phyloP scores from a whole-genome alignment of 2,797 vertebrate species.

The Xenopus petersii region DNA sequence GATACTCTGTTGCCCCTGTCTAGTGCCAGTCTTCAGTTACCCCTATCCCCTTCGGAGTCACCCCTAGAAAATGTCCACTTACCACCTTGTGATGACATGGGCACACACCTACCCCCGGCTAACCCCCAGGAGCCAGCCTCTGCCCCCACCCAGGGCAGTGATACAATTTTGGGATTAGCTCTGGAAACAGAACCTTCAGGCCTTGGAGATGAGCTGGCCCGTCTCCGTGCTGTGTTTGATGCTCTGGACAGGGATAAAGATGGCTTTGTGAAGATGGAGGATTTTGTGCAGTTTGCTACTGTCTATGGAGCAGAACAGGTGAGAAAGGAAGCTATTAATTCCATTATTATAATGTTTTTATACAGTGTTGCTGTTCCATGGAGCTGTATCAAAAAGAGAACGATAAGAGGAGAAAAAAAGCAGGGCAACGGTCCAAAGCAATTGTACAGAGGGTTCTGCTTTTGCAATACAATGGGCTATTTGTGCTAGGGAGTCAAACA shows the following conservation, averaged over 20 bases:
- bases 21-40: background rate
- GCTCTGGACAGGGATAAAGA: constrained; percentile 90
- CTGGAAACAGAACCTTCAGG: constrained; percentile 25
- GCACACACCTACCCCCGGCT: background rate
- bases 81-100: background rate
- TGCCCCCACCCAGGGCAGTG: background rate
- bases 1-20: background rate
- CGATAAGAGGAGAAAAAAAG: too few relatives aligned
- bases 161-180: constrained; percentile 22
- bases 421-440: too few relatives aligned
- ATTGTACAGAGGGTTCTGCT: too few relatives aligned
- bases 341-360: too few relatives aligned
- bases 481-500: too few relatives aligned
- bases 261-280: constrained; percentile 91
- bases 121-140: background rate
- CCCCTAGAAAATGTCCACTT: constrained; percentile 9
- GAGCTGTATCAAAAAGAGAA: too few relatives aligned
- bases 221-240: constrained; percentile 86
- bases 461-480: too few relatives aligned
- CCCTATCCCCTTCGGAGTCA: background rate
- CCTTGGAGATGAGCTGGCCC: constrained; percentile 66
- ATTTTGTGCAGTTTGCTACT: constrained; percentile 92
- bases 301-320: constrained; percentile 97
- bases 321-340: constrained; percentile 46
- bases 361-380: too few relatives aligned